A percentile compares a stretch with the other conserved stretches of the same genome.
phyloP scores from a whole-genome alignment of 2,888 invertebrate species.

The Theretra japonica region DNA sequence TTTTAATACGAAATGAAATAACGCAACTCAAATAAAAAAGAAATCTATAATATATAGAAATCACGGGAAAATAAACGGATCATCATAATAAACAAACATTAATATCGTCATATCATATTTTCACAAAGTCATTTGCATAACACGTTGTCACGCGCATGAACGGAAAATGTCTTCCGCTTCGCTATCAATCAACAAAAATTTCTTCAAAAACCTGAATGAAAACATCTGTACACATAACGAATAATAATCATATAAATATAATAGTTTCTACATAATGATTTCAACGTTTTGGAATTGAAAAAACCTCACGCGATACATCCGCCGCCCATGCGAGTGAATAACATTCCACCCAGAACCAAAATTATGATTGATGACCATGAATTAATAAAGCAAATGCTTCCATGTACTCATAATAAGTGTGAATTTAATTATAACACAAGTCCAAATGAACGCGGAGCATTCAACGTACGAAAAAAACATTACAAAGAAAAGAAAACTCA shows the following conservation, averaged over 20 bases:
- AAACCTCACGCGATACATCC: background rate
- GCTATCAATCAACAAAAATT: constrained; percentile 9
- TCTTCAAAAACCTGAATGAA: constrained; percentile 10
- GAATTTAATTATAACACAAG: constrained; percentile 14
- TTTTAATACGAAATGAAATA: too few species aligned
- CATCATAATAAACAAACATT: background rate
- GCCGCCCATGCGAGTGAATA: background rate
- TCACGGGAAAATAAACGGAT: background rate
- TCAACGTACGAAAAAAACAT: background rate
- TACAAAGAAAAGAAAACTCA: constrained; percentile 9
- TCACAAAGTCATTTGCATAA: constrained; percentile 16
- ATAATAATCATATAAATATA: background rate
- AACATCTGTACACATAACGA: background rate
- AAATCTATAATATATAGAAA: background rate
- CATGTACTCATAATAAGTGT: constrained; percentile 13
- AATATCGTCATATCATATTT: background rate
- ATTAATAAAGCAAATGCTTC: constrained; percentile 24
- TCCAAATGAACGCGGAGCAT: constrained; percentile 5
- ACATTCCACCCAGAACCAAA: background rate
- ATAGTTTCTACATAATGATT: background rate
- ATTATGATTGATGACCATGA: constrained; percentile 20
- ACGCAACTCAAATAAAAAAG: too few species aligned
- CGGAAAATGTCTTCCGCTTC: background rate
- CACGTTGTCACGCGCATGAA: background rate
- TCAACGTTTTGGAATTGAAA: background rate